phyloP scores from a whole-genome alignment of 2,797 vertebrate genomes.

The Poeciliopsis infans region DNA sequence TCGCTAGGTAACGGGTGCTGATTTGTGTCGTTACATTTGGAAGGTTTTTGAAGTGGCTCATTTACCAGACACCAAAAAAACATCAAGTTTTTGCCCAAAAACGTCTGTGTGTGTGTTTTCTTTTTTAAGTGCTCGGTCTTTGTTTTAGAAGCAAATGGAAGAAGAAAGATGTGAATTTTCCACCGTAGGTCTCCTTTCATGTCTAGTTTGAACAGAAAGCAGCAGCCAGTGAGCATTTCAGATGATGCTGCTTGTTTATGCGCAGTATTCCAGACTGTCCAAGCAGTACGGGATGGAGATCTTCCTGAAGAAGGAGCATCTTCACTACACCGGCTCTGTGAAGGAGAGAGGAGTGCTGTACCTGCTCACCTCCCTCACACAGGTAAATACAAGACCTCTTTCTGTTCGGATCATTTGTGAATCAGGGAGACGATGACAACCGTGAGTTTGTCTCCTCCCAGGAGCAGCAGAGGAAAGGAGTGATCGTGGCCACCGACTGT shows the following conservation, averaged over 20 bases:
- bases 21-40: too few species aligned
- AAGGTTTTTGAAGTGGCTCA: too few species aligned
- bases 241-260: slow-evolving; percentile 12
- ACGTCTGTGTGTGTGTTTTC: too few species aligned
- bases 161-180: too few species aligned
- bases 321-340: slow-evolving; percentile 90
- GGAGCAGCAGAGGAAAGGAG: slow-evolving; percentile 91
- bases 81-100: too few species aligned
- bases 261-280: slow-evolving; percentile 91
- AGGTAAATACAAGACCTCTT: slow-evolving; percentile 75
- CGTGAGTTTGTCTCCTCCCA: slow-evolving; percentile 48
- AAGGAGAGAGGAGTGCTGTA: slow-evolving; percentile 90
- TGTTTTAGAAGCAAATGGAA: too few species aligned
- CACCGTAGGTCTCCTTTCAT: background rate
- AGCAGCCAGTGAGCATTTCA: background rate
- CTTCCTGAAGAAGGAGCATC: slow-evolving; percentile 92
- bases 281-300: slow-evolving; percentile 91
- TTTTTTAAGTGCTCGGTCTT: too few species aligned
- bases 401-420: background rate
- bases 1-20: too few species aligned
- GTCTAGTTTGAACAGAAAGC: background rate
- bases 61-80: too few species aligned
- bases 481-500: slow-evolving; percentile 89
- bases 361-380: slow-evolving; percentile 84
- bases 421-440: background rate